phyloP scores from a whole-genome alignment of 2,797 vertebrate species.

The Syngnathus acus region DNA sequence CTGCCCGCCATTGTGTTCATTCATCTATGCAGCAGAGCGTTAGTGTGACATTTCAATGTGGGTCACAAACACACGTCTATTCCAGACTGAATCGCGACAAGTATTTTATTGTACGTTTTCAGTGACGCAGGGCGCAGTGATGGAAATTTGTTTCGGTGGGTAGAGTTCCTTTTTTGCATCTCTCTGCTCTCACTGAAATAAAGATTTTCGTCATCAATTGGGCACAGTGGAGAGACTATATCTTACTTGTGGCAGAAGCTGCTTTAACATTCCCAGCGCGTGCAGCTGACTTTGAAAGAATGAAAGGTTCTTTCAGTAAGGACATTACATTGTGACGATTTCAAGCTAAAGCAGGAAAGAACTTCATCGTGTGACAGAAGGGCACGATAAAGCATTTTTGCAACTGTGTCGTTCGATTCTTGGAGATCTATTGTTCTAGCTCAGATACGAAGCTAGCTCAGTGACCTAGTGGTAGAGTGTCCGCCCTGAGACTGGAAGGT shows the following conservation, averaged over 20 bases:
- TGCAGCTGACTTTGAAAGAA: conserved; percentile 31
- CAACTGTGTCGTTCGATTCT: neutral
- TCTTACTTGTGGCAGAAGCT: conserved; percentile 37
- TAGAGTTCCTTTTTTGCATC: neutral
- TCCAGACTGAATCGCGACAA: conserved; percentile 55
- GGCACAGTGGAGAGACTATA: conserved; percentile 41
- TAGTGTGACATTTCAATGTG: conserved; percentile 54
- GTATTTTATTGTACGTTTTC: conserved; percentile 63
- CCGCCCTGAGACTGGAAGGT: no score
- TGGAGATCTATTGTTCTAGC: neutral
- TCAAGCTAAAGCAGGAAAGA: neutral
- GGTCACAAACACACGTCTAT: conserved; percentile 38
- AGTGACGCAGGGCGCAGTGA: conserved; percentile 47
- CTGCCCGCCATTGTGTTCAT: conserved; percentile 56
- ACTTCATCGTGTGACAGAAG: neutral
- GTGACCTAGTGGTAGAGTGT: no score
- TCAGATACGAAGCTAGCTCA: no score
- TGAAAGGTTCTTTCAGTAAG: conserved; percentile 5
- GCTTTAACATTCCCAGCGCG: conserved; percentile 54
- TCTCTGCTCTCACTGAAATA: no score
- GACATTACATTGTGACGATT: neutral
- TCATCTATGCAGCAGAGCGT: conserved; percentile 40
- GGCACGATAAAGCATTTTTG: neutral
- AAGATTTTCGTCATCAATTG: conserved; percentile 30
- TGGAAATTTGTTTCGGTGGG: conserved; percentile 56